These are phyloP conservation scores for Beris morrisii DNA, from an alignment of 2,888 invertebrate genomes.

Conservation along the genomic window DNA sequence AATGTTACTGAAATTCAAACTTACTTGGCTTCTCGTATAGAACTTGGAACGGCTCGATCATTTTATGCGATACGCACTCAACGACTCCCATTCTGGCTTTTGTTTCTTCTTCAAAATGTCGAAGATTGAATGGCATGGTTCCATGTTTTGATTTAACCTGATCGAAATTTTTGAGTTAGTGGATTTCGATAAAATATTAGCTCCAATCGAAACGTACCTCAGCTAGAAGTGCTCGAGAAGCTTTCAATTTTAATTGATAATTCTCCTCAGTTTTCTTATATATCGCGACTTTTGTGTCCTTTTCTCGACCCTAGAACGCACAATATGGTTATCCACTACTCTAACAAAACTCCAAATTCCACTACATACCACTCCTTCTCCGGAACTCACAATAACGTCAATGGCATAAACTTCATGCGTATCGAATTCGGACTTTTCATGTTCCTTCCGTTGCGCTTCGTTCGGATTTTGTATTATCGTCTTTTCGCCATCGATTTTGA, in stretches of 20 bases:
- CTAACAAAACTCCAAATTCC: not conserved
- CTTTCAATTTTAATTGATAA: slow-evolving; percentile 96
- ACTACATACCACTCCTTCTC: slow-evolving; percentile 81
- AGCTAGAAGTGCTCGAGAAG: slow-evolving; percentile 88
- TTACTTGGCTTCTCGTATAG: slow-evolving; percentile 72
- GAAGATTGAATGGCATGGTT: slow-evolving; percentile 95
- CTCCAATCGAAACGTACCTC: slow-evolving; percentile 60
- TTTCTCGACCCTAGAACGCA: slow-evolving; percentile 73
- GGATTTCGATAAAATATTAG: not conserved
- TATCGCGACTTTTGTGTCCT: slow-evolving; percentile 93
- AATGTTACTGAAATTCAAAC: slow-evolving; percentile 35
- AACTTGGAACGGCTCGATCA: slow-evolving; percentile 98
- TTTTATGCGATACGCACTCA: slow-evolving; percentile 96
- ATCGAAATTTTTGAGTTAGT: not conserved
- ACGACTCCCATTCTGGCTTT: slow-evolving; percentile 97
- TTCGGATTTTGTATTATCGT: slow-evolving; percentile 96
- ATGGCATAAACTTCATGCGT: slow-evolving; percentile 97
- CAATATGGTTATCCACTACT: not conserved
- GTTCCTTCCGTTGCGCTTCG: slow-evolving; percentile 94
- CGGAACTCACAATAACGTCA: slow-evolving; percentile 95
- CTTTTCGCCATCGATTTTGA: slow-evolving; percentile 97
- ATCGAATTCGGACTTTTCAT: slow-evolving; percentile 94
- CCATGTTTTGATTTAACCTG: slow-evolving; percentile 87
- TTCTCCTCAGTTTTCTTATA: slow-evolving; percentile 98
- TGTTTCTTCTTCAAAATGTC: slow-evolving; percentile 93